Evolutionary conservation across 1,140 invertebrate species (phyloP), one percentile per base, ranked within the genome.

Genomic region (Aphelinus atriplicis): DNA sequence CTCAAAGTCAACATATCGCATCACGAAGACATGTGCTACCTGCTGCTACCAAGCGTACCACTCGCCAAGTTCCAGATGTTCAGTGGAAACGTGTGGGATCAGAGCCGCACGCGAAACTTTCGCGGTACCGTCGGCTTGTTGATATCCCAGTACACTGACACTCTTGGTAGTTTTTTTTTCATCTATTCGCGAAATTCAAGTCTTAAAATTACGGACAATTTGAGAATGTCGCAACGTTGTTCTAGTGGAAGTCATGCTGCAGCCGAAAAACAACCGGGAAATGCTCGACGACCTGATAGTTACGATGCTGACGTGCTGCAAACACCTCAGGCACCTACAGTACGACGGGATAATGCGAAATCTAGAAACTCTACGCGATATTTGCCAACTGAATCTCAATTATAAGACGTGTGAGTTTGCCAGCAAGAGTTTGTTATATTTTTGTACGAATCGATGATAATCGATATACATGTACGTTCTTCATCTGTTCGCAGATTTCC

Each of bases 1-100:
- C 26, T 80, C 82, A 67, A 71, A 85, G 87, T 87, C 53, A 87
- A 88, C 69, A 86, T 88, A 74, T 85, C 86, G 42, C 86, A 88
- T 75, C 84, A 85, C 72, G 87, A 88, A 60, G 87, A 88, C 61
- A 84, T 88, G 80, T 80, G 82, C 48, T 83, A 84, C 70, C 78
- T 88, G 7, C 77, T 88, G 55, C 71, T 86, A 46, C 86, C 87
- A 3, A 87, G 86, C 57, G 79, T 88, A 46, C 87, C 87, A n/a
- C 76, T 88, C 56, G 81, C 81, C 1, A 80, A 83, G 62, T 87
- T 88, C 78, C 82, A 86, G 72, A 86, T 88, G 82, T 86, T 83
- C 77, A 84, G 84, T 62, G 86, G 86, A 9, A 81, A 86, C 42
- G 86, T 88, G 55, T 88, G 87, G 87, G 87, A 88, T 62, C 87